Base-by-base conservation (phyloP, 2,797 vertebrate genomes). In the Pitangus sulphuratus region DNA sequence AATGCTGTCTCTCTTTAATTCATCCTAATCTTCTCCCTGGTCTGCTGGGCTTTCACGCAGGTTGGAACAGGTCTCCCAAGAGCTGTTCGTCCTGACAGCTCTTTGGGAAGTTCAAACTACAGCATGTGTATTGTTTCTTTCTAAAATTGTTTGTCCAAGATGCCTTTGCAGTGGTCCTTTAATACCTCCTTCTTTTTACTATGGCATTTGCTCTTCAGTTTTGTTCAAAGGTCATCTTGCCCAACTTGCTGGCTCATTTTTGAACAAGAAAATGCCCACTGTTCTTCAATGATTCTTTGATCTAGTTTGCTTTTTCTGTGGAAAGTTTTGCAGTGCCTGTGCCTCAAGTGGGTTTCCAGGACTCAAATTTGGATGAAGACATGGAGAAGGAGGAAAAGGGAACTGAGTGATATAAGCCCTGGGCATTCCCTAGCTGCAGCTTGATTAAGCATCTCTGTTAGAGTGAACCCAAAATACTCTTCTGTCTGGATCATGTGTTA, bases 401-500 rank as follows among this genome's bases (percentile, higher is more conserved):
- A 78, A 37, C 10, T 9, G 26, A 45, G 30, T 3, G 9, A 3
- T 53, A 3, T 5, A 33, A 83, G 2, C 17, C 79, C 57, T 74
- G 65, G 22, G 30, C 8, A 70, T 84, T 87, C 33, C 28, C 30
- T 20, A 24, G 53, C 50, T 39, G 13, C 44, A 72, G 24, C 35
- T 58, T 54, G 6, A 78, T 50, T 42, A 69, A 87, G 8, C n/a
- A 53, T 40, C 20, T 70, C 54, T 22, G 10, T 47, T 64, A 26
- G 9, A 66, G 8, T 15, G 30, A 80, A 87, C 16, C 47, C 28
- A 76, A 57, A 68, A 42, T 2, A 16, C 4, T 31, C 19, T 45
- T 56, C 64, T 31, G 33, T 53, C 50, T 82, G 58, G 19, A 35
- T 9, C 16, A 8, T 0, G 0, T 28, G 9, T n/a, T 64, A 37